These are phyloP conservation scores for Syrrhaptes paradoxus DNA, from an alignment of 2,113 vertebrate species.

Conservation along the genomic window DNA sequence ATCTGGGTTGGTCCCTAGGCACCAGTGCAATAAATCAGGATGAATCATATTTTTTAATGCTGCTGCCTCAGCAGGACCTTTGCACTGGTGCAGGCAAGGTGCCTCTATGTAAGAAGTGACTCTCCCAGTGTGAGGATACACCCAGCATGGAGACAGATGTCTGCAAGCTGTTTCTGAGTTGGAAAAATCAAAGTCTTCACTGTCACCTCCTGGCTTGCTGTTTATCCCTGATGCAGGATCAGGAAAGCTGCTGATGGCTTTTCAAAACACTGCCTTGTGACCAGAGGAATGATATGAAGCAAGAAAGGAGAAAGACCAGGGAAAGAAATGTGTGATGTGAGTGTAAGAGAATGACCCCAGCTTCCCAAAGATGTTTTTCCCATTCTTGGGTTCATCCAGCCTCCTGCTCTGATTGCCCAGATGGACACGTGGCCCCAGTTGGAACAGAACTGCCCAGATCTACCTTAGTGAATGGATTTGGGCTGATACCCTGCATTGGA, in stretches of 20 bases:
- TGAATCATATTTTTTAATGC: constrained; percentile 17
- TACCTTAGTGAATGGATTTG: not conserved
- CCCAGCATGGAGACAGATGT: not conserved
- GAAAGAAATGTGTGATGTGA: not conserved
- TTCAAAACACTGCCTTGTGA: not conserved
- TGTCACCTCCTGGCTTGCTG: not conserved
- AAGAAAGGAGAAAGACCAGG: not conserved
- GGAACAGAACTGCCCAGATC: not conserved
- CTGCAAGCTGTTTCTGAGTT: not conserved
- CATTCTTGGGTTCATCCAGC: not conserved
- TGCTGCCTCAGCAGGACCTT: constrained; percentile 21
- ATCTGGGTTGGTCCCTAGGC: not conserved
- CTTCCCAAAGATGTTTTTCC: constrained; percentile 13
- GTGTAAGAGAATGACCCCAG: not conserved
- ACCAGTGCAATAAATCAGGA: not conserved
- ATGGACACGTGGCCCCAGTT: not conserved
- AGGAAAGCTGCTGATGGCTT: constrained; percentile 6
- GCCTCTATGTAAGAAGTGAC: not conserved
- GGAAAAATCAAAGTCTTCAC: not conserved
- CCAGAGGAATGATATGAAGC: not conserved
- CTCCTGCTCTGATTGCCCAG: not conserved
- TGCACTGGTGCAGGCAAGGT: not conserved
- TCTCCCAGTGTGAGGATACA: not conserved
- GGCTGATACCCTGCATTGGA: not conserved
- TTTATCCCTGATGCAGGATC: not conserved